Percentiles rank a stretch among this genome's conserved stretches.
Evolutionary conservation across 1,140 invertebrate species (phyloP).

Genomic region (Colletes gigas): DNA sequence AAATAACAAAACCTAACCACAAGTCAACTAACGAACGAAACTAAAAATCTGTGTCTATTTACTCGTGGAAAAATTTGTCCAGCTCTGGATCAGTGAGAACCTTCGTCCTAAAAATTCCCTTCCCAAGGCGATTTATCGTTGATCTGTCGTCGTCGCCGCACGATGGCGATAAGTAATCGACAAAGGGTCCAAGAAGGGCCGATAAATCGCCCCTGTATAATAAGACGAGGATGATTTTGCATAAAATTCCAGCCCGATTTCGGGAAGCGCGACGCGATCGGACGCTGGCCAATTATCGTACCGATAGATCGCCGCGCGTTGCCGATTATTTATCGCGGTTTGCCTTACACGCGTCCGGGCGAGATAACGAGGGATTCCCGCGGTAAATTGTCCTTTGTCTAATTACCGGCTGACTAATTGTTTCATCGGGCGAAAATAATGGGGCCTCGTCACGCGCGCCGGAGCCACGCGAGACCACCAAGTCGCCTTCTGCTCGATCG

Average conservation of each 20-base stretch:
- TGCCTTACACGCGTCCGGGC: slow-evolving; percentile 58
- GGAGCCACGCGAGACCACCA: no score
- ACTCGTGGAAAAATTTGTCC: no score
- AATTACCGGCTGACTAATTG: slow-evolving; percentile 68
- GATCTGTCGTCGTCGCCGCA: not conserved
- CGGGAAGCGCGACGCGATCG: slow-evolving; percentile 22
- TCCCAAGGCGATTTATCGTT: not conserved
- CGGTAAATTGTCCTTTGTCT: slow-evolving; percentile 65
- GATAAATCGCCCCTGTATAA: slow-evolving; percentile 21
- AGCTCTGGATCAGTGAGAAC: no score
- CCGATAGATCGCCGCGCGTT: slow-evolving; percentile 32
- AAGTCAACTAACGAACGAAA: no score
- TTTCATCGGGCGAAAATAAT: slow-evolving; percentile 70
- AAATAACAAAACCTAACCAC: no score
- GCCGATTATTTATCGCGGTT: slow-evolving; percentile 55
- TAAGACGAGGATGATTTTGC: slow-evolving; percentile 27
- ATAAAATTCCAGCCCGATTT: slow-evolving; percentile 12
- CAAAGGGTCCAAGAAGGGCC: not conserved
- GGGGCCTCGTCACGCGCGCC: slow-evolving; percentile 64
- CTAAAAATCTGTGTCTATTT: no score
- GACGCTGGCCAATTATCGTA: slow-evolving; percentile 38
- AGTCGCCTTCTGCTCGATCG: no score
- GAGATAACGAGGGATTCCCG: slow-evolving; percentile 56
- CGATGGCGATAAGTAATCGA: slow-evolving; percentile 11
- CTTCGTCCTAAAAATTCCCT: not conserved